phyloP scores from a whole-genome alignment of 2,113 vertebrate species.

The Siniperca knerii region DNA sequence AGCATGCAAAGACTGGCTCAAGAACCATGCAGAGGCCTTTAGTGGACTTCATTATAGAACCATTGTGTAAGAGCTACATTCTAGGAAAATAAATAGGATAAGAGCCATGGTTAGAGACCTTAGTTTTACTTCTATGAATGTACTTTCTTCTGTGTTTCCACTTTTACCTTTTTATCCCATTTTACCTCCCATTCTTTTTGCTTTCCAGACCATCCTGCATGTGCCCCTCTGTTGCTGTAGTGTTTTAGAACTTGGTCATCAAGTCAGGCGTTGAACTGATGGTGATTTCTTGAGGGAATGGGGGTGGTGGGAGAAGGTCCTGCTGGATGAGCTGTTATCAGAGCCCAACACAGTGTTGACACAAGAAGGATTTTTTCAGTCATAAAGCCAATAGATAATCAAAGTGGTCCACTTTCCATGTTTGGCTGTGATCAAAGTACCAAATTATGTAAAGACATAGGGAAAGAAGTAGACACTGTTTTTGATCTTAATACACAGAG shows the following conservation, averaged over 20 bases:
- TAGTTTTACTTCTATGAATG: not conserved
- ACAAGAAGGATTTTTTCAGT: constrained; percentile 23
- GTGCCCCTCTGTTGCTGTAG: not conserved
- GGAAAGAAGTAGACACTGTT: constrained; percentile 36
- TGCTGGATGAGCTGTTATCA: constrained; percentile 52
- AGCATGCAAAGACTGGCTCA: not conserved
- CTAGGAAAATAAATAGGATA: not conserved
- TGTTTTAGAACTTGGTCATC: not conserved
- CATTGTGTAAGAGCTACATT: not conserved
- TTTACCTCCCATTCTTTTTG: not conserved
- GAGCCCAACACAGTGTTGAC: constrained; percentile 38
- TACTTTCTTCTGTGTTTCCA: constrained; percentile 20
- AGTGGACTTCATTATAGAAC: constrained; percentile 6
- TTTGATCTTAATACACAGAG: constrained; percentile 37
- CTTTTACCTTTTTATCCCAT: not conserved
- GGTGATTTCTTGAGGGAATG: constrained; percentile 33
- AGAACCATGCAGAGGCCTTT: constrained; percentile 16
- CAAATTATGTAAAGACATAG: constrained; percentile 57
- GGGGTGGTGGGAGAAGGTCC: constrained; percentile 20
- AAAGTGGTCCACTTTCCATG: constrained; percentile 33
- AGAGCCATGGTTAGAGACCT: not conserved
- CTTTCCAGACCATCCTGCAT: not conserved
- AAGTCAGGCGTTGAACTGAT: constrained; percentile 38
- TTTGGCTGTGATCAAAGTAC: constrained; percentile 37
- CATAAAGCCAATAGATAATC: constrained; percentile 38